phyloP scores from a whole-genome alignment of 2,797 vertebrate genomes.

The Furcifer pardalis region DNA sequence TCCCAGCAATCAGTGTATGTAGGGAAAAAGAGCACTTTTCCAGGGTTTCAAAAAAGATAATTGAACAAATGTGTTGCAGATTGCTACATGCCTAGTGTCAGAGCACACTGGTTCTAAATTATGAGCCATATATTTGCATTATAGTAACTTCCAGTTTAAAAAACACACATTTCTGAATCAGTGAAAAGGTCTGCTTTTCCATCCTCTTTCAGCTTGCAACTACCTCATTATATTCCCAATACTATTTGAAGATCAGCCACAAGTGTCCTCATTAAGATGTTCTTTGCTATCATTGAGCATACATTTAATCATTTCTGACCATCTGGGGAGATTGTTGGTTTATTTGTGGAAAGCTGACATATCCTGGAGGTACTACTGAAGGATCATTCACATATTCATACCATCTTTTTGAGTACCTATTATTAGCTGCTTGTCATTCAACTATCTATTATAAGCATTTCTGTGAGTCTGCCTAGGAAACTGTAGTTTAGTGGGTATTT shows the following conservation, averaged over 20 bases:
- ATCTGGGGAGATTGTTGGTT: constrained; percentile 16
- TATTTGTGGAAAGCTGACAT: constrained; percentile 30
- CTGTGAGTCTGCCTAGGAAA: background rate
- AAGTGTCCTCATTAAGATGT: constrained; percentile 32
- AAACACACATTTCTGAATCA: constrained; percentile 35
- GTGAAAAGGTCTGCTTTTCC: background rate
- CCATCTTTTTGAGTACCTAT: constrained; percentile 3
- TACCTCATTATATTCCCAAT: constrained; percentile 14
- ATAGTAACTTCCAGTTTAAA: constrained; percentile 16
- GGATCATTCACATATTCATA: constrained; percentile 20
- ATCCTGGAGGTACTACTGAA: constrained; percentile 5
- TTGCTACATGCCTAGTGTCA: background rate
- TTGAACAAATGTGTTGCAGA: background rate
- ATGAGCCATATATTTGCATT: constrained; percentile 15
- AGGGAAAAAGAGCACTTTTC: background rate
- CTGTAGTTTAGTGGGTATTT: background rate
- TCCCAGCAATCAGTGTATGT: background rate
- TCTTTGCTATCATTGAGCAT: constrained; percentile 12
- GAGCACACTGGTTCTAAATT: background rate
- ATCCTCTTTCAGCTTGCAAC: background rate
- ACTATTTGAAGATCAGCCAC: constrained; percentile 5
- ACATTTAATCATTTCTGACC: constrained; percentile 21
- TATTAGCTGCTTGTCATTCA: constrained; percentile 21
- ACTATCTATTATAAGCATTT: constrained; percentile 8
- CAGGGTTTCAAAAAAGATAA: background rate